Base-by-base conservation (phyloP, 2,888 invertebrate species). In the Troglohyphantes excavatus region DNA sequence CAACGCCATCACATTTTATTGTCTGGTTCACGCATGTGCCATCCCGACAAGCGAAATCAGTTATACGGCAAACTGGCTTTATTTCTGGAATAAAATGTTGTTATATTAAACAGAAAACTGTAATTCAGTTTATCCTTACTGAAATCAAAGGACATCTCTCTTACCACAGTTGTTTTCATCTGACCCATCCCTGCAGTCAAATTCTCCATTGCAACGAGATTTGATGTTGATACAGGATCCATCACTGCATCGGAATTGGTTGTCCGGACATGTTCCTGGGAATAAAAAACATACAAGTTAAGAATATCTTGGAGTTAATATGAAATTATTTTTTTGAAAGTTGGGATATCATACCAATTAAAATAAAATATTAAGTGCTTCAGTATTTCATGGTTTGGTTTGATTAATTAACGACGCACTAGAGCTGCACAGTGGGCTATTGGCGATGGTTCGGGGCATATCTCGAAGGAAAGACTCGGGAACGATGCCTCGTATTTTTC, bases 11-110 rank as follows among this genome's bases (percentile, higher is more conserved):
- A 89, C 91, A 91, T n/a, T 94, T 94, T 91, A 94, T 93, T 6
- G 93, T 93, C 19, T 94, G 93, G n/a, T 95, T 94, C 91, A 95
- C 94, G 93, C 96, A 96, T 70, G 94, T 94, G 9, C 93, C 93
- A 17, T 95, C 93, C 93, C 96, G 95, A 93, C 96, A 96, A 91
- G 94, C 94, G 92, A 96, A 95, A 93, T 96, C 95, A 7, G 91
- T 91, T 19, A 88, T 78, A 19, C 88, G 76, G 29, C 90, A 91
- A 0, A 46, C 26, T 19, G 83, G 85, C 75, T 90, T 91, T 3
- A 75, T 63, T 70, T 90, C 90, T 88, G 59, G 33, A 70, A 53
- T 17, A n/a, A 53, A 17, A 46, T 33, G 13, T 23, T 17, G 26
- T 43, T 17, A 53, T 53, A 7, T 53, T 9, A 23, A 19, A 68